These are phyloP conservation scores for Ophonus ardosiacus DNA, from an alignment of 2,888 invertebrate genomes.

Conservation along the genomic window DNA sequence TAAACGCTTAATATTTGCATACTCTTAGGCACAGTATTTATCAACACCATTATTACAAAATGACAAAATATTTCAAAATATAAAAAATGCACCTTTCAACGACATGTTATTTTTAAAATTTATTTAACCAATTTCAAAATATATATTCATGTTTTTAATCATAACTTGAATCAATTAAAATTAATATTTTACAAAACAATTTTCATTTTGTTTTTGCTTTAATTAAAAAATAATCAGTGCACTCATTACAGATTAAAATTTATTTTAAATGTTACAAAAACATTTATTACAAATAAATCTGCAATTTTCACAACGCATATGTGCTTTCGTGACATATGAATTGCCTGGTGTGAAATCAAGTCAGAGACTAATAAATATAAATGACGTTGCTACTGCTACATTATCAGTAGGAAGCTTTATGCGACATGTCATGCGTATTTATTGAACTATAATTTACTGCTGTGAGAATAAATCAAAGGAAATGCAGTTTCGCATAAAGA, in stretches of 20 bases:
- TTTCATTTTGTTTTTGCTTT: background rate
- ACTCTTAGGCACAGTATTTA: too few species aligned
- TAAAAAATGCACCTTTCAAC: too few species aligned
- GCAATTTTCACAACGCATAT: background rate
- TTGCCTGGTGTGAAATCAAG: slow-evolving; percentile 14
- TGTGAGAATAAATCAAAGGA: slow-evolving; percentile 28
- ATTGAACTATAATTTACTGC: slow-evolving; percentile 33
- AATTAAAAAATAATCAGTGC: background rate
- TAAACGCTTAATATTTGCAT: too few species aligned
- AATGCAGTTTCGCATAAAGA: slow-evolving; percentile 18
- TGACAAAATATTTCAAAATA: too few species aligned
- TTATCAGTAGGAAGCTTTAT: slow-evolving; percentile 20
- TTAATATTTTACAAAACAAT: background rate
- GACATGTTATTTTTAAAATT: background rate
- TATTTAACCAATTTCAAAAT: background rate
- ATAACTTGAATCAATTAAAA: background rate
- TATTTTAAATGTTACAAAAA: background rate
- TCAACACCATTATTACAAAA: too few species aligned
- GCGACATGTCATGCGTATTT: slow-evolving; percentile 30
- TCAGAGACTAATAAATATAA: slow-evolving; percentile 29
- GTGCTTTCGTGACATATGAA: slow-evolving; percentile 20
- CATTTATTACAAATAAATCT: slow-evolving; percentile 21
- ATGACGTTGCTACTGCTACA: slow-evolving; percentile 7
- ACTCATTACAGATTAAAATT: slow-evolving; percentile 13
- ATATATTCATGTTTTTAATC: background rate